Base-by-base conservation (phyloP, 2,888 invertebrate species). In the Pollenia labialis region DNA sequence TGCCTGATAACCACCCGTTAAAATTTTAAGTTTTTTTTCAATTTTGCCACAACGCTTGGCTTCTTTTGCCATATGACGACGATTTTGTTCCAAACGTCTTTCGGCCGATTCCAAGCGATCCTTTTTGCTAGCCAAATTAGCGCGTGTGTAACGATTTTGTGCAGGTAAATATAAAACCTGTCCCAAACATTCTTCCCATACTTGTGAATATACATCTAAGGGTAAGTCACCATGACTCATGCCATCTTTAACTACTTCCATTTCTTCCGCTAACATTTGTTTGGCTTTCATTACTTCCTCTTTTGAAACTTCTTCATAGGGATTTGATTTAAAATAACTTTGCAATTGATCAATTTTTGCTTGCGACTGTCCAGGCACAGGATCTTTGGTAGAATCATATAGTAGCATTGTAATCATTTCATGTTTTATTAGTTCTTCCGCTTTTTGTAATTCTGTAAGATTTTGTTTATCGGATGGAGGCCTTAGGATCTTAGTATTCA, bases 361-460 rank as follows among this genome's bases (percentile, higher is more conserved):
- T 89, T 92, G 93, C 2, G 92, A 92, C 62, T 92, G 92, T 0
- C 92, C 93, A 0, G 93, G 90, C 14, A 95, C 93, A 0, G 98
- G 98, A 93, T 97, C 97, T 90, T 97, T 95, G 0, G 97, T 93
- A 44, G 97, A 96, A 93, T 99, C 99, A 90, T 96, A 97, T 90
- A 98, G 97, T 89, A 98, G 94, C 98, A 99, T 98, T 40, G 97
- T 96, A 88, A 98, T 95, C 98, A 99, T 99, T 94, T 99, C 99
- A 82, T 96, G 95, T 94, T 99, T 99, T 87, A 99, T 98, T 88
- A 98, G 93, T 93, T 99, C 99, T 94, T 99, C 99, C 1, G 99
- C 98, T 94, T 97, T 97, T 93, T 99, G 99, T 87, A 98, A 95
- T 88, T 98, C 96, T 11, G 96, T 97, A 32, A 98, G 95, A 4